Base-by-base conservation (phyloP, 2,888 invertebrate species). In the Cheilosia scutellata region DNA sequence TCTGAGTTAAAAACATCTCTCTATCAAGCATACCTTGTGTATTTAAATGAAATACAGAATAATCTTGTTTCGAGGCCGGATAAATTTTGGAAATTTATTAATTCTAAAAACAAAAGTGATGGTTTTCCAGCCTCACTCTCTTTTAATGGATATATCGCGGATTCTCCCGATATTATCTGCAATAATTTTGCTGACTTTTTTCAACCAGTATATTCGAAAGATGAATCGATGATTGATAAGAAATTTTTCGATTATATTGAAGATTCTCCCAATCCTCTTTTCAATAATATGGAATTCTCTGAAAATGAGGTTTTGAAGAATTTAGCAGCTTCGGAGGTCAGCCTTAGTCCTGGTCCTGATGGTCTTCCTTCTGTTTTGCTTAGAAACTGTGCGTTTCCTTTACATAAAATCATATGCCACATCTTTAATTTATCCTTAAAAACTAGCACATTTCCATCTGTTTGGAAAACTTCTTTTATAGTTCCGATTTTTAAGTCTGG, bases 341-440 rank as follows among this genome's bases (percentile, higher is more conserved):
- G 40, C 40, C 13, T 13, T 13, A 13, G 2, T 42, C 13, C 40
- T 40, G 40, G 40, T 13, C 7, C 7, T 13, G 13, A 40, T 42
- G 44, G 44, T 16, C 16, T 44, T n/a, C 16, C 44, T 13, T 44
- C 44, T 44, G 44, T 44, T 44, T 44, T 44, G 13, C 44, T 44
- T 16, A 44, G 6, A 5, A 44, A 44, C 44, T 16, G 44, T 44
- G 16, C 44, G 13, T 13, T 42, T 13, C 11, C 40, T 47, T 6
- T 47, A 16, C 44, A 44, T 44, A n/a, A 44, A 44, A 49, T 49
- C 47, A 5, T 49, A 7, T 49, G 20, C 5, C 25, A 16, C 7
- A 51, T 37, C 25, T n/a, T 53, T 25, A 29, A 66, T 16, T 40
- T 51, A n/a, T n/a, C 27, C 29, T 27, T 53, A 16, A 42, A 53